phyloP scores from a whole-genome alignment of 2,113 vertebrate species.

The Nerophis lumbriciformis region DNA sequence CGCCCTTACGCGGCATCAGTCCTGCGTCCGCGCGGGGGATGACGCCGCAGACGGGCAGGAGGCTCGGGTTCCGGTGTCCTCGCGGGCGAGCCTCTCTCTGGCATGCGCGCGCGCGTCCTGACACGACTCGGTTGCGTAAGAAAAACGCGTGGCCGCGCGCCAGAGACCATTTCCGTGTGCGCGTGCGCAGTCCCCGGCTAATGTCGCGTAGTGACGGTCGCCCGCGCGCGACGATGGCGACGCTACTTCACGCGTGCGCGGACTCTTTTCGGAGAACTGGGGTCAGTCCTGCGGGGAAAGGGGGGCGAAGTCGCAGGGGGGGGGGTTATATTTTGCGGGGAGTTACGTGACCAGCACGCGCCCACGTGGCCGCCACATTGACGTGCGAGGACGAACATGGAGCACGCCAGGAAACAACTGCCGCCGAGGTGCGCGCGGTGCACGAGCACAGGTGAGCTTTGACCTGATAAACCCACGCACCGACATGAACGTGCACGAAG shows the following conservation, averaged over 20 bases:
- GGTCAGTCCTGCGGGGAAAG: neutral
- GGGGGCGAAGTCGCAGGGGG: too few relatives aligned
- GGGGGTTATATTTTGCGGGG: neutral
- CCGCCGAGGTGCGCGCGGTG: constrained; percentile 29
- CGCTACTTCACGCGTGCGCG: neutral
- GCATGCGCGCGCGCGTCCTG: constrained; percentile 25
- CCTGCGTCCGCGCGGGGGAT: too few relatives aligned
- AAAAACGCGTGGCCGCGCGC: constrained; percentile 1
- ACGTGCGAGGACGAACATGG: neutral
- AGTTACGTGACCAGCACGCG: neutral
- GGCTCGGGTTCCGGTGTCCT: constrained; percentile 51
- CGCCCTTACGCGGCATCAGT: too few relatives aligned
- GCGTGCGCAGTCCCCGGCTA: neutral
- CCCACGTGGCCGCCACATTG: constrained; percentile 13
- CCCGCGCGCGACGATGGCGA: too few relatives aligned
- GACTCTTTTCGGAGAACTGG: neutral
- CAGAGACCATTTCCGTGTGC: neutral
- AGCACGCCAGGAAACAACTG: neutral
- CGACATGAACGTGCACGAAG: neutral
- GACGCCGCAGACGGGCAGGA: neutral
- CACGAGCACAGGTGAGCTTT: constrained; percentile 58
- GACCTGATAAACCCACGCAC: neutral
- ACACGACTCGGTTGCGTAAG: neutral
- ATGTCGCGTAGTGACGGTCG: neutral
- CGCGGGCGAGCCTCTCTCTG: constrained; percentile 16